Conservation (phyloP, 2,797 vertebrate species). For the Enteromius mattozi region DNA sequence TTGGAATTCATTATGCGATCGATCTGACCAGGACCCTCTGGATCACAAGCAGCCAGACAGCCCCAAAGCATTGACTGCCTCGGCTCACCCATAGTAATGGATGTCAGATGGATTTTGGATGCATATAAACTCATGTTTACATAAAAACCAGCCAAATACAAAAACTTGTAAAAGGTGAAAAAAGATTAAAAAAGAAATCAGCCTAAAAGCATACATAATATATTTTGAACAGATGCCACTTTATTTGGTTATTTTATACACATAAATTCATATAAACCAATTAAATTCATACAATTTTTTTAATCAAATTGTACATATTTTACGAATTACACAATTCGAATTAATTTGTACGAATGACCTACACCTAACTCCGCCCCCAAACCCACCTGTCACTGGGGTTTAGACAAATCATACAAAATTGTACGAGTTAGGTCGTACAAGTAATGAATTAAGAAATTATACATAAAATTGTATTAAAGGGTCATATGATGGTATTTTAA, state of each 20-base stretch:
- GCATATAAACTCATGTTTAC: conserved; percentile 13
- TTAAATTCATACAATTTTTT: too few relatives aligned
- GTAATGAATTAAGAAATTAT: too few relatives aligned
- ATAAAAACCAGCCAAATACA: not conserved
- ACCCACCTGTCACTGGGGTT: too few relatives aligned
- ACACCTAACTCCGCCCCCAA: too few relatives aligned
- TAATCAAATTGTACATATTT: too few relatives aligned
- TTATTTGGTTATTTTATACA: not conserved
- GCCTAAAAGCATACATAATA: not conserved
- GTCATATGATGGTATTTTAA: too few relatives aligned
- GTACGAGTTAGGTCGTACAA: too few relatives aligned
- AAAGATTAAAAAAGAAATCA: not conserved
- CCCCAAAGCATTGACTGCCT: not conserved
- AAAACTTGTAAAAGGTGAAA: not conserved
- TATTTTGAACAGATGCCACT: not conserved
- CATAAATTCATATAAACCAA: too few relatives aligned
- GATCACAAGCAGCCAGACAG: not conserved
- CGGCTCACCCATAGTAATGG: not conserved
- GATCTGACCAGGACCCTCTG: conserved; percentile 4
- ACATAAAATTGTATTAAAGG: too few relatives aligned
- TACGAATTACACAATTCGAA: too few relatives aligned
- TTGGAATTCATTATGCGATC: conserved; percentile 49
- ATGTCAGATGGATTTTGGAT: conserved; percentile 1
- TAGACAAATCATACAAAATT: too few relatives aligned
- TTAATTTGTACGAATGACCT: too few relatives aligned